Percentiles rank a stretch among this genome's conserved stretches.
phyloP scores from a whole-genome alignment of 2,888 invertebrate genomes.

The Cepaea hortensis region DNA sequence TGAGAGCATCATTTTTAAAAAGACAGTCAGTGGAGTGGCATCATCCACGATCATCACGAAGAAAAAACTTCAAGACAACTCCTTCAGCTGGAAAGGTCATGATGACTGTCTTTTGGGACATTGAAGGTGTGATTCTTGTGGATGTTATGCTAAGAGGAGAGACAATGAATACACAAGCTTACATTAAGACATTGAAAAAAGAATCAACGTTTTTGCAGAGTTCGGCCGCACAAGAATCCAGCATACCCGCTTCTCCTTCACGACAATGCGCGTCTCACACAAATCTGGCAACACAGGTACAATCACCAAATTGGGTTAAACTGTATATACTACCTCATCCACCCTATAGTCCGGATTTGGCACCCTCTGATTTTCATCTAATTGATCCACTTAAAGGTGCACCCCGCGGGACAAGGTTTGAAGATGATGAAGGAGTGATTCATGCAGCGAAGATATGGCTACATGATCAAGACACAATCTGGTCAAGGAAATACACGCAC shows the following conservation, averaged over 20 bases:
- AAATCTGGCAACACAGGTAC: slow-evolving; percentile 4
- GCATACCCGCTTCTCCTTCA: background rate
- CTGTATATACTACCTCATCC: background rate
- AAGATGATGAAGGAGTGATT: slow-evolving; percentile 4
- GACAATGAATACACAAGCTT: no score
- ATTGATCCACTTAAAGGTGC: background rate
- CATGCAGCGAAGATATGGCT: background rate
- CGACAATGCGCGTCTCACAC: background rate
- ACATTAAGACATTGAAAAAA: no score
- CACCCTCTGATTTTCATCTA: slow-evolving; percentile 7
- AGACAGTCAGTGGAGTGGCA: no score
- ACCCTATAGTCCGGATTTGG: background rate
- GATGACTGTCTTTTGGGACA: no score
- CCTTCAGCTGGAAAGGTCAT: no score
- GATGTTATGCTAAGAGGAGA: no score
- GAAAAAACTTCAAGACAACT: no score
- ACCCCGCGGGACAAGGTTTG: background rate
- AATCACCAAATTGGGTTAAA: background rate
- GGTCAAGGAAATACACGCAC: no score
- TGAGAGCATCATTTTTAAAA: no score
- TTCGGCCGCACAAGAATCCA: slow-evolving; percentile 12
- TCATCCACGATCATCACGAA: no score
- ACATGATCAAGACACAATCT: background rate
- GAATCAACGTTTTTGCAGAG: background rate
- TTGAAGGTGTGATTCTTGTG: no score